A percentile compares a stretch with the other conserved stretches of the same genome.
Conservation (phyloP, 2,797 vertebrate genomes). For the Hybognathus amarus region DNA sequence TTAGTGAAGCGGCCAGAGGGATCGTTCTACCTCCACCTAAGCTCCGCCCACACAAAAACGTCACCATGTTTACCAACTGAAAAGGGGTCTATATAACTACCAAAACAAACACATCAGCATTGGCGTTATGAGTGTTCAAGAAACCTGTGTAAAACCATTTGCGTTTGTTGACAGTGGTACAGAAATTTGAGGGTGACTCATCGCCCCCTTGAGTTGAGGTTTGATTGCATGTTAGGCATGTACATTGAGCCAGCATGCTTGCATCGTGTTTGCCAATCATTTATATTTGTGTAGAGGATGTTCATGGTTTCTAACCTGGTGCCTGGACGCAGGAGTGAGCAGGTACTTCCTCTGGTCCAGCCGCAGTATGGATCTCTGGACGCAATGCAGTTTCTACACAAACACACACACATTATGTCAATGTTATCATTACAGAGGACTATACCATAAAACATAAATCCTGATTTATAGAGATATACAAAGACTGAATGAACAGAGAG, state of each 20-base stretch:
- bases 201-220: background rate
- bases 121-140: background rate
- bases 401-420: constrained; percentile 45
- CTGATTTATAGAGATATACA: background rate
- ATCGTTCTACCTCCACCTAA: too few species aligned
- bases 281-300: constrained; percentile 4
- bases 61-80: too few species aligned
- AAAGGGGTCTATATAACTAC: too few species aligned
- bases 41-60: too few species aligned
- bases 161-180: background rate
- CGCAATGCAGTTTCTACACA: constrained; percentile 86
- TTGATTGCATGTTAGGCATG: background rate
- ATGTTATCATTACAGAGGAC: constrained; percentile 26
- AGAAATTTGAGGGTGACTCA: background rate
- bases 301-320: constrained; percentile 79
- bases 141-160: background rate
- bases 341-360: constrained; percentile 90
- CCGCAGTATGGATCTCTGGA: constrained; percentile 95
- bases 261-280: background rate
- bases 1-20: too few species aligned
- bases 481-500: background rate
- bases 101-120: background rate
- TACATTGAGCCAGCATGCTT: background rate
- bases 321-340: constrained; percentile 88
- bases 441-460: constrained; percentile 13